phyloP scores from a whole-genome alignment of 2,113 vertebrate genomes.

The Pterocles gutturalis region DNA sequence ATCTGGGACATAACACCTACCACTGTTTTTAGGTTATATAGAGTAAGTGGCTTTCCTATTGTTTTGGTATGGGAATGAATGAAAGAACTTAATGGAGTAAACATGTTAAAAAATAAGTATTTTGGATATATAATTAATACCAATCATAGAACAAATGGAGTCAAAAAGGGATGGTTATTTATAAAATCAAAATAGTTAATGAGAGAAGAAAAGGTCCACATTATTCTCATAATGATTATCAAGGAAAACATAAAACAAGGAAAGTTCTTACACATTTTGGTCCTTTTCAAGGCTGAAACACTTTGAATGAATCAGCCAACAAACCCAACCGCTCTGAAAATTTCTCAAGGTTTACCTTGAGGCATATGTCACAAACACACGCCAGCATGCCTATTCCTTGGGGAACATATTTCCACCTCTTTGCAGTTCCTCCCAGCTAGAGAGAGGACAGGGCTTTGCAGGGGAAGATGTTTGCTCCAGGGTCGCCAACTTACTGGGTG shows the following conservation, averaged over 20 bases:
- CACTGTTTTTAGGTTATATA: neutral
- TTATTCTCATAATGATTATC: neutral
- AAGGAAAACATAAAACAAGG: neutral
- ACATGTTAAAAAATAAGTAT: neutral
- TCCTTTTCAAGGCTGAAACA: neutral
- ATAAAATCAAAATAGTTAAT: neutral
- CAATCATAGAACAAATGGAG: neutral
- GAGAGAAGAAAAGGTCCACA: accelerated
- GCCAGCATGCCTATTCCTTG: accelerated
- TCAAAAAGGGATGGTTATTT: neutral
- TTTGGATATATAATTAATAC: neutral
- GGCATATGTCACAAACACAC: accelerated
- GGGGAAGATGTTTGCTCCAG: neutral
- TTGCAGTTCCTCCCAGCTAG: neutral
- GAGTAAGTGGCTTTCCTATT: neutral
- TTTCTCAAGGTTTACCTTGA: neutral
- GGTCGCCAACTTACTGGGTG: accelerated
- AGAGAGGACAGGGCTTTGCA: neutral
- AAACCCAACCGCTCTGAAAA: neutral
- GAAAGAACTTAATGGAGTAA: neutral
- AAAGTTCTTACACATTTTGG: neutral
- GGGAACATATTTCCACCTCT: neutral
- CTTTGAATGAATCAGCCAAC: neutral
- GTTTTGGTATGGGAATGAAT: neutral
- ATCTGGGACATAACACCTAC: neutral